Conservation (phyloP, 2,888 invertebrate species). For the Temnothorax unifasciatus region DNA sequence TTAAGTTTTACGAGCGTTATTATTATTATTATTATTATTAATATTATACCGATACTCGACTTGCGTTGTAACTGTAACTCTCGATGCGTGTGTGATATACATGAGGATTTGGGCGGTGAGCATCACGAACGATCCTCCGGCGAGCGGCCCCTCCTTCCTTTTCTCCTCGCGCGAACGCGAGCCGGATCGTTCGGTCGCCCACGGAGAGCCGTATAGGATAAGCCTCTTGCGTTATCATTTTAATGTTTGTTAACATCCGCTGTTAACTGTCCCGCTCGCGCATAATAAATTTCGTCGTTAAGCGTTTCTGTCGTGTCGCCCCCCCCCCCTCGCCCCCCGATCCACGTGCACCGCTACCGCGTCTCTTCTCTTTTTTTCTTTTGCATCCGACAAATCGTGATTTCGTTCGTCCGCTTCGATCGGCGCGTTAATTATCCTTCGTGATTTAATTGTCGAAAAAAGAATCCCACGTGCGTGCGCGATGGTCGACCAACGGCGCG, state of each 20-base stretch:
- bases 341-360: background rate
- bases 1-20: slow-evolving; percentile 80
- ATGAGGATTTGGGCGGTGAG: slow-evolving; percentile 42
- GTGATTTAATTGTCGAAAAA: background rate
- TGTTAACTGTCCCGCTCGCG: slow-evolving; percentile 13
- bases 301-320: slow-evolving; percentile 8
- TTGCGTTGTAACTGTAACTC: slow-evolving; percentile 46
- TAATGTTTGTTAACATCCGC: slow-evolving; percentile 22
- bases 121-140: background rate
- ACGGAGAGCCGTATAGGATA: slow-evolving; percentile 1
- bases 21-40: slow-evolving; percentile 63
- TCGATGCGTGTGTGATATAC: slow-evolving; percentile 68
- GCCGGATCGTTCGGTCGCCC: slow-evolving; percentile 20
- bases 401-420: slow-evolving; percentile 29
- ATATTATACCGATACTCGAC: slow-evolving; percentile 56
- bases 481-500: background rate
- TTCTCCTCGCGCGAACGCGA: background rate
- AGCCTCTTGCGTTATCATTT: slow-evolving; percentile 24
- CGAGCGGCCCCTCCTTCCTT: background rate
- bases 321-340: background rate
- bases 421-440: background rate
- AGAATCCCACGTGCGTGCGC: background rate
- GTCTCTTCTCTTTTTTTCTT: background rate
- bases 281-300: slow-evolving; percentile 13
- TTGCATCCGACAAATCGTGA: background rate